Evolutionary conservation across 1,140 invertebrate species (phyloP), one percentile per base, ranked within the genome.

Genomic region (Procambarus virginalis): DNA sequence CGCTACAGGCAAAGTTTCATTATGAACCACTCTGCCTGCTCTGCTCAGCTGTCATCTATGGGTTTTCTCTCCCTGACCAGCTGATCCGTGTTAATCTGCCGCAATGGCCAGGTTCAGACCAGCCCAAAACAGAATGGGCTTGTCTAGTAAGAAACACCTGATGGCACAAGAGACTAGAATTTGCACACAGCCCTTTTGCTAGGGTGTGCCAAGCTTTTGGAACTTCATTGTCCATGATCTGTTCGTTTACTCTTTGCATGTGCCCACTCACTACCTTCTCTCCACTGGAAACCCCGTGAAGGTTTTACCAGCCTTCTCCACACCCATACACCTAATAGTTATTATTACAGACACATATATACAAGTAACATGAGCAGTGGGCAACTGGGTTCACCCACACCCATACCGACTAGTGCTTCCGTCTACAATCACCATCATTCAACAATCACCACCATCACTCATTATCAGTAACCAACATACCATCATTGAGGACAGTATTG

Each of bases 111-210:
- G 86, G 86, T 88, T 88, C 86, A 88, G 86, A 88, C 86, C 86
- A 88, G 78, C 86, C 86, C 86, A 88, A 34, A 82, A 55, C 48
- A 81, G 64, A 78, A 82, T 88, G 86, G 87, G 87, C 87, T 84
- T 84, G 87, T 83, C 87, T 89, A 82, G 81, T 89, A 84, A 58
- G 68, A 89, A 89, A 85, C 76, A 90, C 83, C 60, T 85, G 77
- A 90, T 90, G 89, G 89, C 89, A 90, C 89, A 75, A 85, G 84
- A 90, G 89, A 90, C 89, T 90, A 90, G 89, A 90, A 90, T 90
- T 90, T 80, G 78, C 89, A 90, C 89, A 90, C 89, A 90, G 89
- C 89, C 89, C 88, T 89, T 89, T 89, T 82, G 82, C 81, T 89
- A 89, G 88, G 88, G 88, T 89, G 88, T 75, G 88, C 88, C 88